These are phyloP conservation scores for Tortricodes alternella DNA, from an alignment of 2,888 invertebrate genomes.

Conservation along the genomic window DNA sequence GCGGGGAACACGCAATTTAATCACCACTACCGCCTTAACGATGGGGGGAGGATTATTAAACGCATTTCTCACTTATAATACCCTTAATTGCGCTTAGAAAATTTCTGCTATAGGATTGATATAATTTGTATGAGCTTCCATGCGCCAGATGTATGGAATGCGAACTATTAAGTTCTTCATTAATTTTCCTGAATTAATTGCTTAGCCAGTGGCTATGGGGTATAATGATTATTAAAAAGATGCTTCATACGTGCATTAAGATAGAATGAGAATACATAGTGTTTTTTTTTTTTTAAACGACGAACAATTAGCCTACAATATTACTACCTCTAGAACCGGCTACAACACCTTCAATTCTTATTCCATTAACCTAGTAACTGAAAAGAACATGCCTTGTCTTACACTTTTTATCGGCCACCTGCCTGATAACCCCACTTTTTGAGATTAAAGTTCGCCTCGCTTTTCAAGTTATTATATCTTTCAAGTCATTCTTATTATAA, in stretches of 20 bases:
- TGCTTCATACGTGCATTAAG: too few relatives aligned
- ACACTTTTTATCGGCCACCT: too few relatives aligned
- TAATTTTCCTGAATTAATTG: conserved; percentile 15
- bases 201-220: not conserved
- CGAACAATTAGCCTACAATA: too few relatives aligned
- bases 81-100: conserved; percentile 69
- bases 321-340: too few relatives aligned
- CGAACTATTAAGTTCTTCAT: conserved; percentile 27
- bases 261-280: too few relatives aligned
- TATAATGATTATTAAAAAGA: too few relatives aligned
- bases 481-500: not conserved
- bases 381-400: too few relatives aligned
- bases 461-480: not conserved
- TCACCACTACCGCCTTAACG: conserved; percentile 69
- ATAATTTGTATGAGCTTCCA: conserved; percentile 59
- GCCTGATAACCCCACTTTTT: too few relatives aligned
- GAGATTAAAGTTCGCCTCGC: too few relatives aligned
- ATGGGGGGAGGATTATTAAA: conserved; percentile 58
- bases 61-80: conserved; percentile 74
- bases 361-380: too few relatives aligned
- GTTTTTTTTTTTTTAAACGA: too few relatives aligned
- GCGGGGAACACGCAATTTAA: conserved; percentile 75
- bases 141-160: conserved; percentile 43
- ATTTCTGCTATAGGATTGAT: conserved; percentile 63
- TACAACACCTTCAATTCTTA: too few relatives aligned